Evolutionary conservation across 2,797 vertebrate genomes (phyloP).

Genomic region (Dallia pectoralis): DNA sequence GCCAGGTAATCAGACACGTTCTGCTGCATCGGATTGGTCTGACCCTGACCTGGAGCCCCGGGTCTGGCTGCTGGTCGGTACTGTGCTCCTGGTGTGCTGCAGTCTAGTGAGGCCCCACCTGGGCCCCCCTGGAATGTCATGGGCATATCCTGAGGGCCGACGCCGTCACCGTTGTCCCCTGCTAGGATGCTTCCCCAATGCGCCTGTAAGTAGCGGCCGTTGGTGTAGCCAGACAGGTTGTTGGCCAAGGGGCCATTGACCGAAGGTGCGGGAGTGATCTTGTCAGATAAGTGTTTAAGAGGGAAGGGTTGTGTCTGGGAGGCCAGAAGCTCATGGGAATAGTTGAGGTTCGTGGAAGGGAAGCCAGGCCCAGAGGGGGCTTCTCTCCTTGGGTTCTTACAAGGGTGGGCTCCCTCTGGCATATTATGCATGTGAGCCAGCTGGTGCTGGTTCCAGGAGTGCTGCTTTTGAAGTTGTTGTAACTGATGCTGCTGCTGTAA

Average conservation of each 20-base stretch:
- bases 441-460: conserved; percentile 92
- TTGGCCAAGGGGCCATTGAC: conserved; percentile 70
- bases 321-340: conserved; percentile 84
- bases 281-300: conserved; percentile 85
- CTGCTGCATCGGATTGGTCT: conserved; percentile 84
- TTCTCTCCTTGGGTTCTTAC: conserved; percentile 83
- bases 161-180: conserved; percentile 87
- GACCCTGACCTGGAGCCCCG: conserved; percentile 65
- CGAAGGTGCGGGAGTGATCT: conserved; percentile 83
- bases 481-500: conserved; percentile 69
- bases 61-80: conserved; percentile 77
- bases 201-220: conserved; percentile 91
- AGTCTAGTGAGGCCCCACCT: conserved; percentile 80
- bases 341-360: conserved; percentile 79
- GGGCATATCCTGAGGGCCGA: conserved; percentile 88
- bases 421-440: conserved; percentile 89
- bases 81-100: conserved; percentile 82
- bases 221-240: conserved; percentile 81
- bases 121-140: conserved; percentile 85
- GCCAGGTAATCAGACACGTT: conserved; percentile 85
- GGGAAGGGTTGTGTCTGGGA: conserved; percentile 85
- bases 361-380: conserved; percentile 79
- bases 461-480: conserved; percentile 73
- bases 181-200: conserved; percentile 87
- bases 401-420: conserved; percentile 81